Base-by-base conservation (phyloP, 2,797 vertebrate genomes). In the Mastacembelus armatus region DNA sequence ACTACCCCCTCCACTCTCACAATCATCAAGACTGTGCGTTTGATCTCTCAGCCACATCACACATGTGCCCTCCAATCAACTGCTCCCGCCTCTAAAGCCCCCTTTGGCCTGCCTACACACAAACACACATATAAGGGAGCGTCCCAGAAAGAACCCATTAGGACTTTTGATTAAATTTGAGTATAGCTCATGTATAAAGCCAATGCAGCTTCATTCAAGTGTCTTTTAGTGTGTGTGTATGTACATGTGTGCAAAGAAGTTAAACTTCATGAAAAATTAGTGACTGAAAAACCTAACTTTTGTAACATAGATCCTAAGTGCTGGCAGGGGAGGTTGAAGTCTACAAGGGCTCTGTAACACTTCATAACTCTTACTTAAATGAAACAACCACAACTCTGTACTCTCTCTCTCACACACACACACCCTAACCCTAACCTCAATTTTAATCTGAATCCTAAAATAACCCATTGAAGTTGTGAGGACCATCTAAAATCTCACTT, bases 41-140 rank as follows among this genome's bases (percentile, higher is more conserved):
- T 98, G 96, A 98, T 98, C 96, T 97, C 90, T 96, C 93, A 96
- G 95, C 95, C 96, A 96, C 93, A 96, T 96, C 96, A 94, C 93
- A 94, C 91, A 94, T 91, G 88, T 94, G 94, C 92, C 92, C 85
- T 91, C 91, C 92, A 89, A 88, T 85, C 85, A 89, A 83, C 80
- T 56, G 47, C 81, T 74, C 72, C 76, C 77, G 75, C 80, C 80
- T 86, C 61, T 15, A 71, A 78, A 77, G 68, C 69, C 75, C 54
- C 71, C 74, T 77, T 68, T 68, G 73, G 79, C 79, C 75, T 66
- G 22, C 48, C 44, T 49, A 29, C 70, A 62, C 54, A 65, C 66
- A 58, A 10, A 58, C 16, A 45, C 59, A 47, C 26, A 70, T 42
- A 73, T 45, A 50, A 93, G 91, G 93, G 88, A 90, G 91, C 92